These are phyloP conservation scores for Ochotona princeps DNA, from an alignment of 2,113 vertebrate species.

Conservation along the genomic window DNA sequence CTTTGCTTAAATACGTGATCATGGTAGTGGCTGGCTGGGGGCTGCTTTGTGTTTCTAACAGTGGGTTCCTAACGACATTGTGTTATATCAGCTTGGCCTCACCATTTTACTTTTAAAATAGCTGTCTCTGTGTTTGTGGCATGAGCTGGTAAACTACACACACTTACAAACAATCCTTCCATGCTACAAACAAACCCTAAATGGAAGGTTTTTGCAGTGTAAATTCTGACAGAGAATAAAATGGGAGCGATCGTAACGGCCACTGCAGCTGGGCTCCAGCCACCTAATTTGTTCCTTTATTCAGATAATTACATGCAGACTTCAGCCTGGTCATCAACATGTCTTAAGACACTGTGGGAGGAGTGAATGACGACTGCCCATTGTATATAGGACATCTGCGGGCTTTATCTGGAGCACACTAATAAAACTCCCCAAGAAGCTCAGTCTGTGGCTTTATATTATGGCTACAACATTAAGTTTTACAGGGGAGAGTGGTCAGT, in stretches of 20 bases:
- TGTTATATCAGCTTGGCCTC: neutral
- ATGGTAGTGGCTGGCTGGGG: slow-evolving; percentile 41
- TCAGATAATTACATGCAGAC: slow-evolving; percentile 82
- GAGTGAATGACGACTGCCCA: slow-evolving; percentile 75
- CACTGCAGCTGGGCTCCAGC: slow-evolving; percentile 62
- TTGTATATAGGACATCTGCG: slow-evolving; percentile 79
- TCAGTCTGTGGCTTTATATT: slow-evolving; percentile 58
- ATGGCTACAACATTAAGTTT: slow-evolving; percentile 60
- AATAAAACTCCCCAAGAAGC: slow-evolving; percentile 75
- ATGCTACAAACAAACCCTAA: slow-evolving; percentile 38
- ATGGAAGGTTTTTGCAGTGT: slow-evolving; percentile 51
- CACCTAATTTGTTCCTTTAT: slow-evolving; percentile 81
- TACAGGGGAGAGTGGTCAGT: slow-evolving; percentile 1
- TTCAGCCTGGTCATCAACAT: slow-evolving; percentile 80
- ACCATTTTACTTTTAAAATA: slow-evolving; percentile 46
- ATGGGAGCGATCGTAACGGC: slow-evolving; percentile 60
- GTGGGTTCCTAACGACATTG: neutral
- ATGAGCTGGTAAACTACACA: neutral
- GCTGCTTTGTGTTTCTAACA: neutral
- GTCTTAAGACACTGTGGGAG: slow-evolving; percentile 74
- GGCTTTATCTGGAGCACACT: slow-evolving; percentile 73
- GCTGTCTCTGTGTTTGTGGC: slow-evolving; percentile 49
- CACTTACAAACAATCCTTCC: slow-evolving; percentile 59
- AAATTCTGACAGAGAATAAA: slow-evolving; percentile 56
- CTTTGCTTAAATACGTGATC: slow-evolving; percentile 44